These are phyloP conservation scores for Acanthornis magna DNA, from an alignment of 2,797 vertebrate genomes.

Conservation along the genomic window DNA sequence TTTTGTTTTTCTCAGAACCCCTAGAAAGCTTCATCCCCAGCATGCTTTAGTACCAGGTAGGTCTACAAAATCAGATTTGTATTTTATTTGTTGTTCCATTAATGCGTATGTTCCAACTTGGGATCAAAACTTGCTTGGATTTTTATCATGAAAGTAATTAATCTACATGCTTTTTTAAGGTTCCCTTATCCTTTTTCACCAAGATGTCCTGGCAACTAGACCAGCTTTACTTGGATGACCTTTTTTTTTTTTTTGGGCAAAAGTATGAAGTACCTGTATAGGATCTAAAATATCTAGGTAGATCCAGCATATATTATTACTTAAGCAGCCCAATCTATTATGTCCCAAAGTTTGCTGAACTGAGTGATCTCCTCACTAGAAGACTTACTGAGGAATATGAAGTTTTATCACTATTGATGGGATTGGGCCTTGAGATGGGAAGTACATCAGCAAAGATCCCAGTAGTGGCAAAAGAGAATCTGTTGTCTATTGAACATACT, in stretches of 20 bases:
- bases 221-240: not conserved
- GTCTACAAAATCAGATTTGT: not conserved
- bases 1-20: not conserved
- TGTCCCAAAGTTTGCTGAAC: not conserved
- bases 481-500: not conserved
- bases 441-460: not conserved
- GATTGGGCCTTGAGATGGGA: not conserved
- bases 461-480: not conserved
- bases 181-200: not conserved
- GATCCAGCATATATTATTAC: not conserved
- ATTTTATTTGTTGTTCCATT: not conserved
- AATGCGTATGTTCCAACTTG: fast-evolving
- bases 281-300: not conserved
- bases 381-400: not conserved
- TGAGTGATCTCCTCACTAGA: not conserved
- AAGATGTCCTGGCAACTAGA: not conserved
- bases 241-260: not conserved
- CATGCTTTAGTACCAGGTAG: not conserved
- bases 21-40: not conserved
- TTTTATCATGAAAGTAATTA: not conserved
- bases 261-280: not conserved
- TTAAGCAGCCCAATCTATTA: not conserved
- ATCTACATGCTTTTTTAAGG: not conserved
- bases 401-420: not conserved
- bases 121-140: not conserved